phyloP scores from a whole-genome alignment of 2,113 vertebrate species.

The Takifugu bimaculatus region DNA sequence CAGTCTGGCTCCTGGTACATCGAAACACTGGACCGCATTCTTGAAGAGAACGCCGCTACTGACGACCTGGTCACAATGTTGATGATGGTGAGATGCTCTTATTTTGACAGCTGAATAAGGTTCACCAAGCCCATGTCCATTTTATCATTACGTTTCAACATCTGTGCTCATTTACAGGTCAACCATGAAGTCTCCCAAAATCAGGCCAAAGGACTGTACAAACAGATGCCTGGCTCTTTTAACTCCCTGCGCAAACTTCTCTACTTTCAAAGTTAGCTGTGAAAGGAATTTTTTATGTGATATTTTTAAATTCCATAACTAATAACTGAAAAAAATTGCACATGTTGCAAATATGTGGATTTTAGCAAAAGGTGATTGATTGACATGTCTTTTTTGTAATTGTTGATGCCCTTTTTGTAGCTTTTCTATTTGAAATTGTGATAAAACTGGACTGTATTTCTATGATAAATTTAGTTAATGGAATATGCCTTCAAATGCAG shows the following conservation, averaged over 20 bases:
- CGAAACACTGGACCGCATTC: constrained; percentile 78
- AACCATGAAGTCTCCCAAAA: constrained; percentile 81
- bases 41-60: constrained; percentile 66
- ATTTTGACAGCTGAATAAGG: neutral
- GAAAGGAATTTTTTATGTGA: neutral
- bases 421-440: too few relatives aligned
- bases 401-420: too few relatives aligned
- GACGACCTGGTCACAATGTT: constrained; percentile 83
- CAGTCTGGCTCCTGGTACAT: constrained; percentile 86
- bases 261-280: constrained; percentile 71
- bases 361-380: too few relatives aligned
- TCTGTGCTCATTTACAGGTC: constrained; percentile 74
- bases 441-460: too few relatives aligned
- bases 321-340: neutral
- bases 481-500: neutral
- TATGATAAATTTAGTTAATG: neutral
- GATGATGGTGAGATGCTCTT: constrained; percentile 74
- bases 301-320: neutral
- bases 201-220: constrained; percentile 81
- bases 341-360: too few relatives aligned
- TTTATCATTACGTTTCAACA: neutral
- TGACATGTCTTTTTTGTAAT: too few relatives aligned
- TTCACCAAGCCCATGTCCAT: neutral
- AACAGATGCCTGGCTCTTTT: constrained; percentile 91
- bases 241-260: constrained; percentile 91